Conservation (phyloP, 1,140 invertebrate species). For the Papilio xuthus region DNA sequence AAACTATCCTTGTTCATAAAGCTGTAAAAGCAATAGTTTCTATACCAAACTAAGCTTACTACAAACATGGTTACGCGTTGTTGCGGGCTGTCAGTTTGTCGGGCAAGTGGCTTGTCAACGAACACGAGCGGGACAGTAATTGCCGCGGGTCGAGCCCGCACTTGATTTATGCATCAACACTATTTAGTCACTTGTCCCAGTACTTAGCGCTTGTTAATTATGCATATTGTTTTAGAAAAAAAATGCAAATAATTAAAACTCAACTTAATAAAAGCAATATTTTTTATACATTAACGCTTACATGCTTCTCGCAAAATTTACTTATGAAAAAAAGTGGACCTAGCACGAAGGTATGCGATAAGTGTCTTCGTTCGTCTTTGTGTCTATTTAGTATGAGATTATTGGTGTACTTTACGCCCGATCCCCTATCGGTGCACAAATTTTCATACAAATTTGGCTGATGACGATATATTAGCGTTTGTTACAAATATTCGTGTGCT, state of each 20-base stretch:
- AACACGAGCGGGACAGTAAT: slow-evolving; percentile 32
- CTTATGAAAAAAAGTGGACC: too few species aligned
- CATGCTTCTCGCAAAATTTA: too few species aligned
- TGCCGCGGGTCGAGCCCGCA: slow-evolving; percentile 21
- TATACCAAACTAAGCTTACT: slow-evolving; percentile 10
- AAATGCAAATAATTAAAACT: too few species aligned
- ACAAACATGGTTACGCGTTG: slow-evolving; percentile 15
- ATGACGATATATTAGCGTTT: too few species aligned
- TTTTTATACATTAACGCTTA: too few species aligned
- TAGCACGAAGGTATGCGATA: too few species aligned
- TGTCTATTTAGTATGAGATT: too few species aligned
- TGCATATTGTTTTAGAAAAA: not conserved
- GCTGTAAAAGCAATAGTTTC: not conserved
- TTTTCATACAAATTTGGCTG: too few species aligned
- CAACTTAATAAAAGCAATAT: too few species aligned
- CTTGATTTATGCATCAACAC: slow-evolving; percentile 30
- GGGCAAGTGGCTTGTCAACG: slow-evolving; percentile 35
- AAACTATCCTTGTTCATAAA: not conserved
- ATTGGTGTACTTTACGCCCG: too few species aligned
- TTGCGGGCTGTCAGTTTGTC: not conserved
- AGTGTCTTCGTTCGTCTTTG: too few species aligned
- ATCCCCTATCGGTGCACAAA: too few species aligned
- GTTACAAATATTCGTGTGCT: not conserved
- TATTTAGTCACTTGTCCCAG: slow-evolving; percentile 15
- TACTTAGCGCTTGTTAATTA: not conserved